Base-by-base conservation (phyloP, 2,113 vertebrate genomes). In the Trichomycterus rosablanca region DNA sequence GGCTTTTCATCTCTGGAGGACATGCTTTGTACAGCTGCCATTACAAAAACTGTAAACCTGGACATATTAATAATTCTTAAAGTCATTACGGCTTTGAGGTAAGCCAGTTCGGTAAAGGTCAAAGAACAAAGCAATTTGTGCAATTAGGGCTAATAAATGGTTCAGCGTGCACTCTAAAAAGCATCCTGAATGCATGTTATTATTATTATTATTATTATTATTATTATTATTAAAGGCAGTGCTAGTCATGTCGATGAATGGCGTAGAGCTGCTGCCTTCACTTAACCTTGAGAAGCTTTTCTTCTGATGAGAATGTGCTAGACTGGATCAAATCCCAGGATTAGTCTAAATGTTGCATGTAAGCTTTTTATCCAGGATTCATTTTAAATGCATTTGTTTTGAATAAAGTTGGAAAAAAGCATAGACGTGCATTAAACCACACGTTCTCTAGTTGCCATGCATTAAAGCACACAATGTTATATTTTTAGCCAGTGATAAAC, bases 251-350 rank as follows among this genome's bases (percentile, higher is more conserved):
- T 63, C 44, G 23, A 54, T 55, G 30, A 44, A 63, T 45, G 45
- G 28, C 1, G n/a, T n/a, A n/a, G 6, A n/a, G 20, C 15, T 26
- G 18, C 61, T 54, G 52, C 62, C 62, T 64, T 55, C 62, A 64
- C 62, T 23, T 56, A 28, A 64, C 62, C 62, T 56, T 64, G 62
- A 32, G 42, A 64, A 48, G 62, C 51, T 55, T 7, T 64, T 64
- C 39, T 48, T 22, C 28, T 64, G 42, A 64, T 64, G 42, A 55
- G 43, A 39, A 45, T 56, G 51, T 46, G 16, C 51, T n/a, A 64
- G 42, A 48, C 43, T 56, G 22, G 44, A 64, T 23, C 14, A 16
- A 55, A 46, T 55, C 51, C 42, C 14, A 22, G 52, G 62, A 64
- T 64, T 64, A 64, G 32, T 11, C 42, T 10, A 11, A 56, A 56